phyloP scores from a whole-genome alignment of 2,797 vertebrate genomes.

The Propithecus perrieri region DNA sequence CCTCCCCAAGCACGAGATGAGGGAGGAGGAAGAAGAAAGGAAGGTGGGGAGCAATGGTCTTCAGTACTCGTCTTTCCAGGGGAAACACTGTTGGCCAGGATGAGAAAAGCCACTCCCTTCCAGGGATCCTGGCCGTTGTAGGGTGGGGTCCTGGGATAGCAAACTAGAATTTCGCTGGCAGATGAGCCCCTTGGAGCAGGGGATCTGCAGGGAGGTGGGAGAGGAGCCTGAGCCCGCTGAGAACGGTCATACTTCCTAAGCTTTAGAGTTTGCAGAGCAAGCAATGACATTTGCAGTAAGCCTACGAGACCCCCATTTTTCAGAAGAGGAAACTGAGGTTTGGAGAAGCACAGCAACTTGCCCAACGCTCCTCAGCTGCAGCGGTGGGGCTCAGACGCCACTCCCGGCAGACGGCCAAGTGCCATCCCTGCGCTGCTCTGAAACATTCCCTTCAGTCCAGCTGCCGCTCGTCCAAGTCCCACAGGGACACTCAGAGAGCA shows the following conservation, averaged over 20 bases:
- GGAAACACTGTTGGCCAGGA: not conserved
- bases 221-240: not conserved
- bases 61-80: not conserved
- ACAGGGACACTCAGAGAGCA: not conserved
- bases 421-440: not conserved
- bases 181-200: not conserved
- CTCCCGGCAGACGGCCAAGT: not conserved
- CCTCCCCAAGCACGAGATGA: not conserved
- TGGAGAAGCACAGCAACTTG: not conserved
- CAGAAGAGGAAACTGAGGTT: not conserved
- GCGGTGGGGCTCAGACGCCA: not conserved
- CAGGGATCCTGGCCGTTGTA: not conserved
- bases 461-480: not conserved
- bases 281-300: not conserved
- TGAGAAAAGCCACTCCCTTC: not conserved
- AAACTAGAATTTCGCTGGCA: not conserved
- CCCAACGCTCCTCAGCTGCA: rapidly evolving
- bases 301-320: not conserved
- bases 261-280: not conserved
- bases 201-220: not conserved
- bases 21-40: not conserved
- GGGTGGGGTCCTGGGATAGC: not conserved
- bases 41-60: rapidly evolving
- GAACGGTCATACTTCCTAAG: not conserved
- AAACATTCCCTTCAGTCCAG: not conserved